Evolutionary conservation across 2,113 vertebrate species (phyloP).

Genomic region (Andinoacara biseriatus): DNA sequence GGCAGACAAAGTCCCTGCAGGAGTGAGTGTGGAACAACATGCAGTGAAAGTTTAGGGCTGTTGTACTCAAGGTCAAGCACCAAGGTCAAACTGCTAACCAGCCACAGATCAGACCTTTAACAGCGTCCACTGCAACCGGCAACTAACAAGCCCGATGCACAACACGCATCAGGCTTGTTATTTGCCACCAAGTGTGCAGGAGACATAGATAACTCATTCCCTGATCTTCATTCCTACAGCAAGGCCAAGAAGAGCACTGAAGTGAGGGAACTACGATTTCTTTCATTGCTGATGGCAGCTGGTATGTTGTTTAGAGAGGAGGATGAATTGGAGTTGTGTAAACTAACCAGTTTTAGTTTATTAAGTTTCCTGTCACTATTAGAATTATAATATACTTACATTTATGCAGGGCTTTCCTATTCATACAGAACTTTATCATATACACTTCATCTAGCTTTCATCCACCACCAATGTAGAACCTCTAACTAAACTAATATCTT

Average conservation of each 20-base stretch:
- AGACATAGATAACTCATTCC: neutral
- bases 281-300: neutral
- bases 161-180: neutral
- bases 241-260: neutral
- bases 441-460: neutral
- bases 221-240: neutral
- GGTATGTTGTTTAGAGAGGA: neutral
- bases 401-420: neutral
- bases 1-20: neutral
- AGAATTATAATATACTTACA: neutral
- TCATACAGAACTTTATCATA: neutral
- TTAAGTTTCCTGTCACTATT: neutral
- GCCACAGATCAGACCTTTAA: neutral
- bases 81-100: neutral
- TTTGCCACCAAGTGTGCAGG: neutral
- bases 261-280: no score
- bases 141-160: neutral
- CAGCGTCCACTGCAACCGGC: neutral
- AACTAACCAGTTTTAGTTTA: no score
- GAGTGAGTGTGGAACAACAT: neutral
- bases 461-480: neutral
- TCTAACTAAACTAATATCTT: neutral
- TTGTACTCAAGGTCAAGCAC: neutral
- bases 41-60: neutral
- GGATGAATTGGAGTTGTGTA: neutral